Conservation (phyloP, 1,140 invertebrate genomes). For the Orchesella cincta region DNA sequence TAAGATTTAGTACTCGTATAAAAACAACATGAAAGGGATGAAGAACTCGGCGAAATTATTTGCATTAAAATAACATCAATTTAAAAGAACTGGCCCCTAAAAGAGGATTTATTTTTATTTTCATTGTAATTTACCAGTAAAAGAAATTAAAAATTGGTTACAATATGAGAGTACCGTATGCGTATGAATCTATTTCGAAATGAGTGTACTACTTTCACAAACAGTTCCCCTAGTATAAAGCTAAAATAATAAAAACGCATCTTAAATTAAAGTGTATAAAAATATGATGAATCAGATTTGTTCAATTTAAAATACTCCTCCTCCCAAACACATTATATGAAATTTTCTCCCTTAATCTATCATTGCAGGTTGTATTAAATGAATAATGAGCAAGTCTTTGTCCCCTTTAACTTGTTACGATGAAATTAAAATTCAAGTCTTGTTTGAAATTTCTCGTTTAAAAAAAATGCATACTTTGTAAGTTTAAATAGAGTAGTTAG, state of each 20-base stretch:
- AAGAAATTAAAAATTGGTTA: neutral
- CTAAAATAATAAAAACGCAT: slow-evolving; percentile 2
- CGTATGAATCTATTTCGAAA: neutral
- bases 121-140: neutral
- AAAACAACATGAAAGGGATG: too few relatives aligned
- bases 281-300: slow-evolving; percentile 9
- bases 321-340: neutral
- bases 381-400: neutral
- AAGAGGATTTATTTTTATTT: neutral
- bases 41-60: too few relatives aligned
- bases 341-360: neutral
- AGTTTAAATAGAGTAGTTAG: too few relatives aligned
- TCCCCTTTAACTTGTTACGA: neutral
- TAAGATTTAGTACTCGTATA: too few relatives aligned
- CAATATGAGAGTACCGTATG: too few relatives aligned
- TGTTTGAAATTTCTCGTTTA: neutral
- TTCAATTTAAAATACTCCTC: neutral
- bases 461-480: neutral
- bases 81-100: neutral
- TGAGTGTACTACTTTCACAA: neutral
- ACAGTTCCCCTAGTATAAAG: slow-evolving; percentile 3
- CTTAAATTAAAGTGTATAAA: slow-evolving; percentile 11
- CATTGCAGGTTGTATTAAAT: neutral
- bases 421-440: neutral
- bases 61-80: too few relatives aligned